Base-by-base conservation (phyloP, 2,888 invertebrate species). In the Papilio protenor region DNA sequence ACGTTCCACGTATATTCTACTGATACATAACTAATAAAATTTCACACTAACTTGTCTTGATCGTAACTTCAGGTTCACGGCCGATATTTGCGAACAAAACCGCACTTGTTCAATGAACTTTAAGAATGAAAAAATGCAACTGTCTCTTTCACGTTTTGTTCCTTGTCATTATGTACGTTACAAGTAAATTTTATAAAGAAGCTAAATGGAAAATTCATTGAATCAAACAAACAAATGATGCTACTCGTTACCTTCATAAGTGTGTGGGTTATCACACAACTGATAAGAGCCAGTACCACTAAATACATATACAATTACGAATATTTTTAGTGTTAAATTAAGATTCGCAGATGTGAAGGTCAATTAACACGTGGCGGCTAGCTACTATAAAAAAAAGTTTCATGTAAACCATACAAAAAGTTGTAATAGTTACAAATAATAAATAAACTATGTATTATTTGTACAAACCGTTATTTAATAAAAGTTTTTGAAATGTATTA, bases 71-170 rank as follows among this genome's bases (percentile, higher is more conserved):
- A 77, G 72, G 73, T 77, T 77, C 77, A 77, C 73, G 72, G 55
- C 18, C 77, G 14, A 55, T 73, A 8, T 27, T 64, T 16, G 11
- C 47, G 5, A 40, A 23, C 21, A 69, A 70, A 64, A 70, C 27
- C 27, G 57, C 40, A 77, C 73, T 77, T 77, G 74, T 70, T 61
- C 77, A 77, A 52, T 69, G 74, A 77, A 73, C 57, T 73, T 69
- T 18, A 1, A 27, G 27, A 1, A 10, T 55, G 14, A 52, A 2
- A 55, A 74, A 74, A 61, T 55, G 66, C n/a, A 40, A 16, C 72
- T 72, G 66, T 75, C 78, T 75, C 78, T 72, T 75, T 78, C 75
- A 64, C 66, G 57, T n/a, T 70, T 21, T 33, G 1, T 12, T 23
- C 4, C 49, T 52, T 18, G 12, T 47, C 16, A 21, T 21, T 12